Base-by-base conservation (phyloP, 2,888 invertebrate species). In the Abrostola tripartita region DNA sequence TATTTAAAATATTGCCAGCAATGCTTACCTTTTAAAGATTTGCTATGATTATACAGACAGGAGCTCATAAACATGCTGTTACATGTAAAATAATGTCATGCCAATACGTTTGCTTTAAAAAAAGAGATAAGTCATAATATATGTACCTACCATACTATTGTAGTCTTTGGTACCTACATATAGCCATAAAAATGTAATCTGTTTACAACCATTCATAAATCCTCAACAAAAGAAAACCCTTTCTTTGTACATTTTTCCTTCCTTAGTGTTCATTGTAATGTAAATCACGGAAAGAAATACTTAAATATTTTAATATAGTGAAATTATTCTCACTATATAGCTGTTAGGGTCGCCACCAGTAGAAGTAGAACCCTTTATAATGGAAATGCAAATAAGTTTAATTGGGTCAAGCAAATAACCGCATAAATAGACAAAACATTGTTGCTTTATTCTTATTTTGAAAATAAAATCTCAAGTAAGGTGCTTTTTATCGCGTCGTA, bases 301-400 rank as follows among this genome's bases (percentile, higher is more conserved):
- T 59, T 44, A 49, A 63, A 61, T 47, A 62, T 61, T 60, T 64
- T 64, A 65, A 61, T 59, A 61, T 62, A 61, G 41, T 58, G 41
- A 62, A 58, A 65, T 61, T 66, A 60, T 67, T 69, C 57, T 36
- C 37, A 50, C n/a, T 36, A 41, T 37, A 57, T 56, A 61, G 47
- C 53, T 61, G 60, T 56, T 49, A 49, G 9, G 24, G 44, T 44
- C 12, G 44, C 44, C 14, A 14, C 44, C 24, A 24, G 42, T 37
- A 38, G 36, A 47, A 55, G 58, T 54, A 70, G 58, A 74, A 71
- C 71, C 77, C 70, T 79, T 69, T 68, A 52, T 70, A 75, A 79
- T 82, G 68, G 69, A 77, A 79, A 83, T 83, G 81, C 79, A 82
- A 83, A 82, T 83, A 82, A 69, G 65, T 67, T 68, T 73, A 82